phyloP scores from a whole-genome alignment of 1,140 invertebrate genomes.

The Megathymus violae region DNA sequence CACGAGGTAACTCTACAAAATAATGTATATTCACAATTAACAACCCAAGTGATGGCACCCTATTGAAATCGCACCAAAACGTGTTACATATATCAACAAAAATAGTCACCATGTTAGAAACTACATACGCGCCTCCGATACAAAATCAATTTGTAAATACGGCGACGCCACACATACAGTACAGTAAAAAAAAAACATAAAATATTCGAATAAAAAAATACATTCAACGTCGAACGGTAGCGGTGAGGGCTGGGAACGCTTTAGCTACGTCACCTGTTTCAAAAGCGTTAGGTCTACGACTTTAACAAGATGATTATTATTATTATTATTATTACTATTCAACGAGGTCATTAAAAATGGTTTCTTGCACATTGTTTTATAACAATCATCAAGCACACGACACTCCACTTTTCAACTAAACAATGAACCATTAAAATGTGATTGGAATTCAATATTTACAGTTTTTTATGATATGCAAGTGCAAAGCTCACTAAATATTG shows the following conservation, averaged over 20 bases:
- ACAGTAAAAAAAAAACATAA: constrained; percentile 43
- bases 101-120: constrained; percentile 30
- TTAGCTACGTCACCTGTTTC: constrained; percentile 13
- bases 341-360: constrained; percentile 40
- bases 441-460: constrained; percentile 73
- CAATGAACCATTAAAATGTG: constrained; percentile 52
- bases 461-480: constrained; percentile 81
- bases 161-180: constrained; percentile 40
- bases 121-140: constrained; percentile 28
- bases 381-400: constrained; percentile 29
- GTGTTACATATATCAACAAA: constrained; percentile 52
- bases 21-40: constrained; percentile 61
- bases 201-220: constrained; percentile 45
- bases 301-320: constrained; percentile 33
- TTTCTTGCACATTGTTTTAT: constrained; percentile 29
- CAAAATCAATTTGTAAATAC: constrained; percentile 39
- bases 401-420: constrained; percentile 20
- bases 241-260: constrained; percentile 15
- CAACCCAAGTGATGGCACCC: constrained; percentile 78
- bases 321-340: constrained; percentile 32
- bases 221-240: constrained; percentile 39
- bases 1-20: constrained; percentile 61
- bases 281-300: constrained; percentile 21
- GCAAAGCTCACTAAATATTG: constrained; percentile 83
- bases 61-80: constrained; percentile 68